phyloP scores from a whole-genome alignment of 2,888 invertebrate genomes.

The Tenthredo livida region DNA sequence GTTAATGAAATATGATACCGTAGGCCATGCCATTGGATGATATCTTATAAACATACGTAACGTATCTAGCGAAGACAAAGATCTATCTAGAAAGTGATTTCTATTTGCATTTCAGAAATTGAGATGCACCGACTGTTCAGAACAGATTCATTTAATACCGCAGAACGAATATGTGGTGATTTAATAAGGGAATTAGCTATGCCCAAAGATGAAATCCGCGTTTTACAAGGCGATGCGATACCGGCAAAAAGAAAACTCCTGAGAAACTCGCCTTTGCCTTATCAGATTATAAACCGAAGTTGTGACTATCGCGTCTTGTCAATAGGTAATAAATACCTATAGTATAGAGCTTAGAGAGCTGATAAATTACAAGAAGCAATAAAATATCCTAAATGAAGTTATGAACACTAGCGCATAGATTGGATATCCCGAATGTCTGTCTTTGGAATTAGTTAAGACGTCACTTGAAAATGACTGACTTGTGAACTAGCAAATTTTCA shows the following conservation, averaged over 20 bases:
- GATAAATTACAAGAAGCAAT: constrained; percentile 1
- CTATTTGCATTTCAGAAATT: constrained; percentile 77
- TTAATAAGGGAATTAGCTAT: constrained; percentile 72
- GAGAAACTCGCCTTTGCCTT: constrained; percentile 81
- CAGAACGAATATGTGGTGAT: constrained; percentile 76
- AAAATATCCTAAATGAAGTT: not conserved
- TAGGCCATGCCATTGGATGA: not conserved
- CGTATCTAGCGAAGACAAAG: not conserved
- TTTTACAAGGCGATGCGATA: constrained; percentile 80
- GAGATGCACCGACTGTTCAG: constrained; percentile 83
- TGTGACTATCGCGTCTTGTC: constrained; percentile 82
- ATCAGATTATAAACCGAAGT: constrained; percentile 81
- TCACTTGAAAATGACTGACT: not conserved
- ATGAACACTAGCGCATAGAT: not conserved
- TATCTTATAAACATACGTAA: not conserved
- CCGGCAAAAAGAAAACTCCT: constrained; percentile 81
- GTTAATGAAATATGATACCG: constrained; percentile 35
- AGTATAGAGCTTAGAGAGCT: constrained; percentile 4
- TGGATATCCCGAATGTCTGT: constrained; percentile 13
- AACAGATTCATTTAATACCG: constrained; percentile 82
- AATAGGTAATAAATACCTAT: constrained; percentile 71
- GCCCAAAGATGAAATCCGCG: constrained; percentile 79
- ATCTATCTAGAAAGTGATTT: not conserved
- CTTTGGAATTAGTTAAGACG: not conserved
- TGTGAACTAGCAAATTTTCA: not conserved